phyloP scores from a whole-genome alignment of 2,113 vertebrate genomes.

The Terrapene triunguis region DNA sequence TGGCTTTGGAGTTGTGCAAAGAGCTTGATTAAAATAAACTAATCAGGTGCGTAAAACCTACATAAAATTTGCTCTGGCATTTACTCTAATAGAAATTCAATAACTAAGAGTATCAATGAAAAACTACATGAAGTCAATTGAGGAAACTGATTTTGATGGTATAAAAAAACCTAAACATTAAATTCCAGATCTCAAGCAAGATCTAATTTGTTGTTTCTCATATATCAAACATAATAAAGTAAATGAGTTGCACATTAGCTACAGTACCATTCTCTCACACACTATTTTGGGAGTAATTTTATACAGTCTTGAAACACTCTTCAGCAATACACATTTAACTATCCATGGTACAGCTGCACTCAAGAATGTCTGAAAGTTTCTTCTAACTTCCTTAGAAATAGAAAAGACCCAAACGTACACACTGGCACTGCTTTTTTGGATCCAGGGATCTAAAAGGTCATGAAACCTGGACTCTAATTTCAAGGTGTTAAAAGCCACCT shows the following conservation, averaged over 20 bases:
- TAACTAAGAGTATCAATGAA: background rate
- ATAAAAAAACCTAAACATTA: background rate
- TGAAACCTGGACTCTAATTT: background rate
- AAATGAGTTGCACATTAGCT: background rate
- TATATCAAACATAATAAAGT: background rate
- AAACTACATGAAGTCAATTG: background rate
- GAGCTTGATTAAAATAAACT: background rate
- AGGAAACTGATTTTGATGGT: accelerated
- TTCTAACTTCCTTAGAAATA: background rate
- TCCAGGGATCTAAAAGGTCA: background rate
- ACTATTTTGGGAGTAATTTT: background rate
- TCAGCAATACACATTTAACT: background rate
- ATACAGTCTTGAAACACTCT: background rate
- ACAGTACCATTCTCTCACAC: background rate
- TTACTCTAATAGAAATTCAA: background rate
- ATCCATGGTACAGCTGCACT: background rate
- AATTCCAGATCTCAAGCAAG: background rate
- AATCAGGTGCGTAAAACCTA: background rate
- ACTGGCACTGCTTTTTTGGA: background rate
- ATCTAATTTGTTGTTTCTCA: background rate
- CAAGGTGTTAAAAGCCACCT: background rate
- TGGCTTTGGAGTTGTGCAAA: background rate
- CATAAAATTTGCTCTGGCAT: background rate
- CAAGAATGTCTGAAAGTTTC: background rate
- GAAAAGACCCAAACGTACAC: background rate